Evolutionary conservation across 1,140 invertebrate species (phyloP).

Genomic region (Steinernema feltiae): DNA sequence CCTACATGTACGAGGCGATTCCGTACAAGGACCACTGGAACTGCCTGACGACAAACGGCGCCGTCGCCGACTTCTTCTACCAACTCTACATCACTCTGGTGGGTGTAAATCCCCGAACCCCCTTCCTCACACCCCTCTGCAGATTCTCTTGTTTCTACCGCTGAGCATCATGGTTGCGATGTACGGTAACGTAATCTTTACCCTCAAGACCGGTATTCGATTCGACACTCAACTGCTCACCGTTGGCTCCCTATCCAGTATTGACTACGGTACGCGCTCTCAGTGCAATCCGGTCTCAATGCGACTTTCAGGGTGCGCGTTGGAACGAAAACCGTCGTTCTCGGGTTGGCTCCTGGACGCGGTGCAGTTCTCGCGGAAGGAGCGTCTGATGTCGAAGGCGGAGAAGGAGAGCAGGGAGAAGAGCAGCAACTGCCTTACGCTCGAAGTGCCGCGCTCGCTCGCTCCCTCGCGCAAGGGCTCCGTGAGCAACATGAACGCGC

Average conservation of each 20-base stretch:
- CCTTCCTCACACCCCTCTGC: not conserved
- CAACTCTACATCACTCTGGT: slow-evolving; percentile 40
- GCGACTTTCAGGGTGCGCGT: slow-evolving; percentile 20
- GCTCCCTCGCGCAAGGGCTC: not conserved
- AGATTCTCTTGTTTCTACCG: slow-evolving; percentile 35
- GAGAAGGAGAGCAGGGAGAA: no score
- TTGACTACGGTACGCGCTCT: slow-evolving; percentile 25
- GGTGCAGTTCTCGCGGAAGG: not conserved
- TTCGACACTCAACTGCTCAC: slow-evolving; percentile 27
- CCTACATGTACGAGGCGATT: slow-evolving; percentile 25
- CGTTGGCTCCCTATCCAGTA: slow-evolving; percentile 21
- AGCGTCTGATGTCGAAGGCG: slow-evolving; percentile 1
- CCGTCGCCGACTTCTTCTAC: slow-evolving; percentile 30
- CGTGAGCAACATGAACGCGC: not conserved
- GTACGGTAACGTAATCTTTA: slow-evolving; percentile 40
- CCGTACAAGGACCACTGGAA: slow-evolving; percentile 26
- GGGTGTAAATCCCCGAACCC: no score
- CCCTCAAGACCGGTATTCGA: slow-evolving; percentile 39
- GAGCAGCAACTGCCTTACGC: not conserved
- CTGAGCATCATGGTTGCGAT: slow-evolving; percentile 34
- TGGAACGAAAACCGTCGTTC: slow-evolving; percentile 16
- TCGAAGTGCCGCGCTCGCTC: not conserved
- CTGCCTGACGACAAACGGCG: slow-evolving; percentile 28
- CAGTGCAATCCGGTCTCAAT: not conserved
- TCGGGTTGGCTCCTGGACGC: slow-evolving; percentile 30